Evolutionary conservation across 1,140 invertebrate genomes (phyloP).

Genomic region (Drosophila serrata): DNA sequence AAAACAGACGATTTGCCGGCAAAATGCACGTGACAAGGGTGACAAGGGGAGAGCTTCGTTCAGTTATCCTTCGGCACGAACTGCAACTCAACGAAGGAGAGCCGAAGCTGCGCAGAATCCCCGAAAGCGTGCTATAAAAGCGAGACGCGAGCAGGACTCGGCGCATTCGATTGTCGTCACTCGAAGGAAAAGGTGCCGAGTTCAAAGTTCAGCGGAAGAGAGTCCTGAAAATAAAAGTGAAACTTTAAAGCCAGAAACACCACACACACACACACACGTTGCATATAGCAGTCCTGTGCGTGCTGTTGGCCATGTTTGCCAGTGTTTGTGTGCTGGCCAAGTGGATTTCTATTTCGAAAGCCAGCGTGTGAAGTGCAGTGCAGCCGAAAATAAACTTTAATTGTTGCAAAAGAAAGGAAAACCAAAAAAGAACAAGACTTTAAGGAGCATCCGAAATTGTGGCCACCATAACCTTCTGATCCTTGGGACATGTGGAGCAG

Average conservation of each 20-base stretch:
- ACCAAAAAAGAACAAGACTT: neutral
- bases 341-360: constrained; percentile 67
- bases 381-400: constrained; percentile 11
- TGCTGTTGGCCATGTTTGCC: constrained; percentile 31
- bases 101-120: constrained; percentile 61
- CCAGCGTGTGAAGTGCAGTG: constrained; percentile 50
- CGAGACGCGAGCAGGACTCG: constrained; percentile 6
- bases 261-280: constrained; percentile 6
- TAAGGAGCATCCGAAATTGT: constrained; percentile 14
- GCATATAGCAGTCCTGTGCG: constrained; percentile 1
- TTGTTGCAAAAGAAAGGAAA: neutral
- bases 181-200: constrained; percentile 45
- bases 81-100: constrained; percentile 39
- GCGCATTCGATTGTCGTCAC: constrained; percentile 65
- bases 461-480: constrained; percentile 35
- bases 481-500: constrained; percentile 63
- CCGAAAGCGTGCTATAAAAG: constrained; percentile 65
- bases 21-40: constrained; percentile 66
- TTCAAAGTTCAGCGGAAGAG: constrained; percentile 3
- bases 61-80: constrained; percentile 18
- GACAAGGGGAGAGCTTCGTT: neutral
- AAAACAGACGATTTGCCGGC: constrained; percentile 77
- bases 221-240: constrained; percentile 74
- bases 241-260: constrained; percentile 51
- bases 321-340: constrained; percentile 54